Evolutionary conservation across 1,140 invertebrate genomes (phyloP), one percentile per base, ranked within the genome.

Genomic region (Xylocopa sonorina): DNA sequence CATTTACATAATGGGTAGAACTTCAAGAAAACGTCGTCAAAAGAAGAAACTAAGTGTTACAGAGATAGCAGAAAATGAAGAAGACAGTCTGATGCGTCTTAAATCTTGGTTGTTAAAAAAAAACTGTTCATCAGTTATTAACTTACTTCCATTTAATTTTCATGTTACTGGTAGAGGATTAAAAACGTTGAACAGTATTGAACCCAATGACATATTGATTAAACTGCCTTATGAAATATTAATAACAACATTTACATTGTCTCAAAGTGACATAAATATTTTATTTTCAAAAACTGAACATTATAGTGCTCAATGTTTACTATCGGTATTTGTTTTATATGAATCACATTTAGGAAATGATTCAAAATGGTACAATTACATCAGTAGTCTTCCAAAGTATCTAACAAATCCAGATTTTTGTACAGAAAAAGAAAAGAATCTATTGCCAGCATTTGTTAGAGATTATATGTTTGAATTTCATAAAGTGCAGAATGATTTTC

Each of bases 251-350:
- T 91, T 89, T 32, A 90, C 86, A 63, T 51, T 87, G 12, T 88
- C 90, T 64, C 87, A 93, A 81, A 93, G 93, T 87, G 41, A 81
- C 48, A 78, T 94, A 87, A 90, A 84, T 88, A 87, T 82, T 78
- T 90, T 94, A 84, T 94, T 94, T 91, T 88, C 89, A 78, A 82
- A 88, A 14, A 73, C 82, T 6, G 80, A 90, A 64, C 87, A 87
- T 88, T 88, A 94, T 84, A 87, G 84, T 63, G 92, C 94, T 29
- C 94, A 95, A 71, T 92, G 93, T 48, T 78, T 95, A 3, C 83
- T 96, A 34, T 90, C 95, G n/a, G 85, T 94, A n/a, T 96, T 96
- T 89, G 82, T 96, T 21, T 84, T 95, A 69, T 92, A 93, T 64
- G 93, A 94, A 84, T 90, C 88, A 51, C 93, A 94, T 81, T 89